Conservation (phyloP, 1,140 invertebrate genomes). For the Drosophila trapezifrons region DNA sequence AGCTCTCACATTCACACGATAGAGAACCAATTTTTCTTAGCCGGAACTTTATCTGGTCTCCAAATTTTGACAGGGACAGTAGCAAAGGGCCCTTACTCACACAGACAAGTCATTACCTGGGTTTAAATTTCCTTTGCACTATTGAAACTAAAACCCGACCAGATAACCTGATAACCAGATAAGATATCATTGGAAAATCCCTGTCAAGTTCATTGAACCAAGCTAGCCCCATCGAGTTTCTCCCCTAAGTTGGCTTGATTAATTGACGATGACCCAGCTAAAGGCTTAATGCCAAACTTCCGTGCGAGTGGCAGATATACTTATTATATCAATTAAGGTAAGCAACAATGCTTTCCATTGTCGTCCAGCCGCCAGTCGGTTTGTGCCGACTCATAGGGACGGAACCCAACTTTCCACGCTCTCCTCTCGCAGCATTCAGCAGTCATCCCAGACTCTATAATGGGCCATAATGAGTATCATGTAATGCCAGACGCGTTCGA, state of each 20-base stretch:
- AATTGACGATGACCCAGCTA: conserved; percentile 65
- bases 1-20: no score
- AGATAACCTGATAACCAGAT: no score
- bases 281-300: conserved; percentile 67
- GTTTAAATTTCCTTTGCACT: background rate
- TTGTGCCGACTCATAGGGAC: conserved; percentile 65
- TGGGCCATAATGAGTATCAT: conserved; percentile 74
- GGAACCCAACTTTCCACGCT: conserved; percentile 52
- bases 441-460: conserved; percentile 41
- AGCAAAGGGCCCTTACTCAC: no score
- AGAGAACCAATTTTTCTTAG: no score
- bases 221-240: conserved; percentile 19
- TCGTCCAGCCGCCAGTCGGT: conserved; percentile 13
- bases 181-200: conserved; percentile 2
- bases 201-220: conserved; percentile 17
- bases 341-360: conserved; percentile 51
- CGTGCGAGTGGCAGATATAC: conserved; percentile 57
- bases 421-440: conserved; percentile 9
- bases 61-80: no score
- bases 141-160: background rate
- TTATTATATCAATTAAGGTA: conserved; percentile 75
- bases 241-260: conserved; percentile 24
- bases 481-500: conserved; percentile 61
- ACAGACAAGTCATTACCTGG: no score
- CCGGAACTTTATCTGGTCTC: no score